phyloP scores from a whole-genome alignment of 1,140 invertebrate species.

The Drosophila funebris region DNA sequence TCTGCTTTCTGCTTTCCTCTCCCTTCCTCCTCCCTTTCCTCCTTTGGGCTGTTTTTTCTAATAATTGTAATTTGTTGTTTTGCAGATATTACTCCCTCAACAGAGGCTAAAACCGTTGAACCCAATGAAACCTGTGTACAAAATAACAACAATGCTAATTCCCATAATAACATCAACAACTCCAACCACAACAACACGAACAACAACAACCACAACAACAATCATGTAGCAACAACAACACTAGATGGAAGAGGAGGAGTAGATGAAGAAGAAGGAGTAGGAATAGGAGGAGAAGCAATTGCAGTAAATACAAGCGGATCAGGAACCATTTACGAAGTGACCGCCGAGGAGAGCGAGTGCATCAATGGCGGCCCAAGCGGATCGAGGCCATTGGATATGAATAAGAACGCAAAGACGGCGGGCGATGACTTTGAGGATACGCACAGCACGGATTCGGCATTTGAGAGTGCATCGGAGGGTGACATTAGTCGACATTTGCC shows the following conservation, averaged over 20 bases:
- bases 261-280: neutral
- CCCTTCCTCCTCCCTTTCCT: too few relatives aligned
- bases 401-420: constrained; percentile 61
- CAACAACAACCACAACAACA: constrained; percentile 26
- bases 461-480: constrained; percentile 79
- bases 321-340: constrained; percentile 67
- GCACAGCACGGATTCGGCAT: constrained; percentile 82
- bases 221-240: constrained; percentile 29
- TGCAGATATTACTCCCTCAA: constrained; percentile 77
- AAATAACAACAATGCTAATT: constrained; percentile 67
- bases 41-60: neutral
- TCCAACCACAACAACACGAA: constrained; percentile 46
- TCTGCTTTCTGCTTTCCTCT: too few relatives aligned
- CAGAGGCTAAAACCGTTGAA: constrained; percentile 81
- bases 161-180: constrained; percentile 59
- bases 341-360: constrained; percentile 75
- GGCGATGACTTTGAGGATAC: constrained; percentile 79
- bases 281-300: neutral
- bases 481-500: constrained; percentile 80
- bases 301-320: constrained; percentile 4
- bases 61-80: neutral
- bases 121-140: constrained; percentile 79
- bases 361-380: constrained; percentile 54
- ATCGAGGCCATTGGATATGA: constrained; percentile 68
- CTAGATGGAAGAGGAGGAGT: neutral